phyloP scores from a whole-genome alignment of 1,140 invertebrate species.

The Drosophila prosaltans region DNA sequence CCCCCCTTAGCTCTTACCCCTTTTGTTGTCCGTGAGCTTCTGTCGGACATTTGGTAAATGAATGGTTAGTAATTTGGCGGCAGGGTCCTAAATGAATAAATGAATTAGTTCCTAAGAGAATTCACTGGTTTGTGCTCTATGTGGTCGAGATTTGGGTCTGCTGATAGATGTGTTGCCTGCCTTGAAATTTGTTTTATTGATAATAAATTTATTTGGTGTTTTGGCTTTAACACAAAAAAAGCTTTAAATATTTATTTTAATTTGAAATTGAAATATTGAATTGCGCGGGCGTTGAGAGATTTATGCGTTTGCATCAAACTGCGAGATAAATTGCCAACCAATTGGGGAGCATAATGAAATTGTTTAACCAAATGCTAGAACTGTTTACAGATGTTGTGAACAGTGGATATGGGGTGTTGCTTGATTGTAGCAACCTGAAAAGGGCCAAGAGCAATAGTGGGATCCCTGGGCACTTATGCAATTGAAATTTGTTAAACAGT shows the following conservation, averaged over 20 bases:
- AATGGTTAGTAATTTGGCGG: conserved; percentile 68
- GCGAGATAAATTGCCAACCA: conserved; percentile 79
- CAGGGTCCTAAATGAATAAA: conserved; percentile 54
- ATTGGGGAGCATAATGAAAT: conserved; percentile 49
- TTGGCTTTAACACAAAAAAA: conserved; percentile 29
- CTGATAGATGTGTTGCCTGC: conserved; percentile 32
- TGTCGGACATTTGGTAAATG: conserved; percentile 68
- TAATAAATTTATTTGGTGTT: conserved; percentile 60
- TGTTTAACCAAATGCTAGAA: conserved; percentile 40
- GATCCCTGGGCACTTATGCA: background rate
- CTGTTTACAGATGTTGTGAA: conserved; percentile 52
- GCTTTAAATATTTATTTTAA: conserved; percentile 82
- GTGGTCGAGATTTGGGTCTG: background rate
- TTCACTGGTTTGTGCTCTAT: conserved; percentile 10
- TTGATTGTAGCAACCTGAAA: background rate
- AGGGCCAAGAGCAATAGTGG: background rate
- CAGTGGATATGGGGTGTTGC: background rate
- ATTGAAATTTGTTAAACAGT: conserved; percentile 21
- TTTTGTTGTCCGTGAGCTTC: conserved; percentile 39
- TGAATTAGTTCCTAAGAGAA: conserved; percentile 77
- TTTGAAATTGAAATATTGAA: conserved; percentile 75
- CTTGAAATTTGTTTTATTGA: conserved; percentile 48
- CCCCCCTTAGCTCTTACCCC: conserved; percentile 15
- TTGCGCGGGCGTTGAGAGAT: conserved; percentile 68
- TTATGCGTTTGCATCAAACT: conserved; percentile 82